Percentiles rank a stretch among this genome's conserved stretches.
Conservation (phyloP, 2,113 vertebrate species). For the Microtus montanus region DNA sequence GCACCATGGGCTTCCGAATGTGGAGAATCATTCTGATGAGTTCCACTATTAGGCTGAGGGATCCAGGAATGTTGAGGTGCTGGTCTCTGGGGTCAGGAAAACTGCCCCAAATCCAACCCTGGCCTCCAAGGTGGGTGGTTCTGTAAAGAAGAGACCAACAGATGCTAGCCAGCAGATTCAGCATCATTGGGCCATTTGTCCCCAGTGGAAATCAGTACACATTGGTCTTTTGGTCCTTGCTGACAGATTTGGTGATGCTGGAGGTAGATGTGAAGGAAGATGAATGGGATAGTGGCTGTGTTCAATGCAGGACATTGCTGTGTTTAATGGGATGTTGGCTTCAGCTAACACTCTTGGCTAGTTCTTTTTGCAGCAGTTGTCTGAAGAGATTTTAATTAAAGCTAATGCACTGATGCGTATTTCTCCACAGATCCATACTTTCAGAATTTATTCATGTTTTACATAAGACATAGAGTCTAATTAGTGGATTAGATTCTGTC, state of each 20-base stretch:
- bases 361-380: constrained; percentile 32
- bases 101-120: background rate
- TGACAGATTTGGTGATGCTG: background rate
- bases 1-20: background rate
- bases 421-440: background rate
- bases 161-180: background rate
- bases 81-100: background rate
- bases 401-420: background rate
- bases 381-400: constrained; percentile 58
- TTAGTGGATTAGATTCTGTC: background rate
- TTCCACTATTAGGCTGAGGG: background rate
- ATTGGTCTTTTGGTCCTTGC: background rate
- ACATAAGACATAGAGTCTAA: background rate
- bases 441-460: constrained; percentile 36
- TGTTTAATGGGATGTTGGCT: background rate
- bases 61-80: background rate
- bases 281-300: background rate
- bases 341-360: background rate
- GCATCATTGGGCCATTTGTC: no score
- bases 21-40: background rate
- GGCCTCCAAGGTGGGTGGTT: fast-evolving
- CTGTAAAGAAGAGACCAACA: background rate
- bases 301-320: background rate
- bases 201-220: background rate
- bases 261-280: background rate